phyloP scores from a whole-genome alignment of 2,797 vertebrate genomes.

The Chanos chanos region DNA sequence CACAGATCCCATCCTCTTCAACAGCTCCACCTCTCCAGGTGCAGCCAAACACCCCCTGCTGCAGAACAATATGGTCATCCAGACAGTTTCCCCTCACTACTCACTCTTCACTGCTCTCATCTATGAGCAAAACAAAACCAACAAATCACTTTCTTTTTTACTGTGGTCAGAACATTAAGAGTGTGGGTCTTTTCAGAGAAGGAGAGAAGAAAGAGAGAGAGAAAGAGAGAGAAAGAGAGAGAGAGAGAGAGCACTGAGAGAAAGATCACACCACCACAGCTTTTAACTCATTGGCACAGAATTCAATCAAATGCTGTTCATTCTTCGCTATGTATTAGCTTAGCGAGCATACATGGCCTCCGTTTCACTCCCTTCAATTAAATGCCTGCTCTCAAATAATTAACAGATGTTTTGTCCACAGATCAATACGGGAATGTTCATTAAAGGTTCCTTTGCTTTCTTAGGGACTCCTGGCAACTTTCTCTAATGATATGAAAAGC shows the following conservation, averaged over 20 bases:
- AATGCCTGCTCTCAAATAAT: conserved; percentile 70
- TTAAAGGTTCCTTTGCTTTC: conserved; percentile 65
- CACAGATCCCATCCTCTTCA: conserved; percentile 19
- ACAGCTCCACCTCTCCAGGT: conserved; percentile 7
- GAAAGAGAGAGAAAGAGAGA: background rate
- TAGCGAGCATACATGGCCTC: conserved; percentile 51
- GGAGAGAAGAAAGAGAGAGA: background rate
- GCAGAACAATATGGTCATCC: conserved; percentile 25
- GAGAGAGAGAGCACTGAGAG: background rate
- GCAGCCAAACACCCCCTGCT: background rate
- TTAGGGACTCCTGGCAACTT: conserved; percentile 51
- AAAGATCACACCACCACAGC: conserved; percentile 32
- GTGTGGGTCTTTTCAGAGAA: background rate
- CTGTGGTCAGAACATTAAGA: conserved; percentile 36
- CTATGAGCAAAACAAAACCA: conserved; percentile 36
- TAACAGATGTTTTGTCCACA: conserved; percentile 76
- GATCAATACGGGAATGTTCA: conserved; percentile 75
- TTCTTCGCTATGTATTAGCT: conserved; percentile 59
- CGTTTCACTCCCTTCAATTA: conserved; percentile 70
- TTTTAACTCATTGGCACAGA: conserved; percentile 43
- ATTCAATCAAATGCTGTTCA: conserved; percentile 64
- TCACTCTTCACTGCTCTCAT: conserved; percentile 28
- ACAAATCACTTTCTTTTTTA: conserved; percentile 26
- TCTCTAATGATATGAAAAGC: conserved; percentile 40
- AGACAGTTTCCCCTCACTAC: conserved; percentile 29